Conservation (phyloP, 1,140 invertebrate genomes). For the Drusus annulatus region DNA sequence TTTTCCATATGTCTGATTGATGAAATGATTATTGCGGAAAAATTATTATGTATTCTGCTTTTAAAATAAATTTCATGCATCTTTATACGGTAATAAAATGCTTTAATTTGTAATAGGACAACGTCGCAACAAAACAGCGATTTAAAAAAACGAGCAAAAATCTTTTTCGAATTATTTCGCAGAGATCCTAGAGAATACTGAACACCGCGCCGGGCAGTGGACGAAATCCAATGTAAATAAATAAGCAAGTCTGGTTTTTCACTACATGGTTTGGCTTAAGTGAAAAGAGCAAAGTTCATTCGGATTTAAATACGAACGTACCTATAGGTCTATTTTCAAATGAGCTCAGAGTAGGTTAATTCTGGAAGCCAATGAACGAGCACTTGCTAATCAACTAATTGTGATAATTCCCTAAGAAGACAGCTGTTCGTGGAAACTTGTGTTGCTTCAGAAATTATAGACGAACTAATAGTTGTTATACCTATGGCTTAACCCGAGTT, state of each 20-base stretch:
- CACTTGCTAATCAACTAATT: not conserved
- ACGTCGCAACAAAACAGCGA: too few relatives aligned
- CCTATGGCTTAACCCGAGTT: not conserved
- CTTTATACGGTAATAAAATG: too few relatives aligned
- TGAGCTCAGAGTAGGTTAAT: not conserved
- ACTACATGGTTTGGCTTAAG: not conserved
- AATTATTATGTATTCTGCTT: too few relatives aligned
- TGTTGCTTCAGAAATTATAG: not conserved
- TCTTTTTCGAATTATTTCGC: too few relatives aligned
- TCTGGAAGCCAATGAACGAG: not conserved
- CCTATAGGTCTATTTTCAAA: too few relatives aligned
- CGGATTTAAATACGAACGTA: not conserved
- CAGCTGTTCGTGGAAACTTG: not conserved
- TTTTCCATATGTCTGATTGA: too few relatives aligned
- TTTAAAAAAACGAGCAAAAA: too few relatives aligned
- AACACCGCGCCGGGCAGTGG: not conserved
- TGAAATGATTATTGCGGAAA: too few relatives aligned
- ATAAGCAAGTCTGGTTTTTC: not conserved
- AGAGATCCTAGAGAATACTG: too few relatives aligned
- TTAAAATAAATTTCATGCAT: too few relatives aligned
- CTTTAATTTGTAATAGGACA: too few relatives aligned
- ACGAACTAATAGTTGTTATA: not conserved
- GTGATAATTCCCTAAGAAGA: not conserved
- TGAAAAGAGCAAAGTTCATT: slow-evolving; percentile 3
- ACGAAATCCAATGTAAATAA: not conserved